Conservation (phyloP, 2,113 vertebrate genomes). For the Stegastes partitus region DNA sequence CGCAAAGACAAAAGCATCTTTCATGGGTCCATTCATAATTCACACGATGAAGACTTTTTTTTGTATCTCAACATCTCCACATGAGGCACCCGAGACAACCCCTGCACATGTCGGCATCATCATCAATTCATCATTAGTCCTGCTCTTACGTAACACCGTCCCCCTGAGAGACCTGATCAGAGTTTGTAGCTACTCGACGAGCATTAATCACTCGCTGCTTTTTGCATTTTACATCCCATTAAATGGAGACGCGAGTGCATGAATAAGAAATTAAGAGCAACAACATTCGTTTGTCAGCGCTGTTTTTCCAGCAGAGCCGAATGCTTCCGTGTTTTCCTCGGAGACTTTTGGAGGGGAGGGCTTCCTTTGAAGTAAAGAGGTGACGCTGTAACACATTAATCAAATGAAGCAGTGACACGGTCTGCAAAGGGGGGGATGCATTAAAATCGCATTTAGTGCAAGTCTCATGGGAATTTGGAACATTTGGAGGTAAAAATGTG, state of each 20-base stretch:
- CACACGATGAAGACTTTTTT: conserved; percentile 12
- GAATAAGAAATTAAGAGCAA: conserved; percentile 47
- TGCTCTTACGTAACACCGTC: conserved; percentile 47
- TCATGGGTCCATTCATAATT: conserved; percentile 40
- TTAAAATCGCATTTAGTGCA: conserved; percentile 27
- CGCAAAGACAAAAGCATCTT: background rate
- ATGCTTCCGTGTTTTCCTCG: conserved; percentile 13
- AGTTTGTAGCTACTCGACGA: conserved; percentile 19
- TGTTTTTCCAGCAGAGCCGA: conserved; percentile 27
- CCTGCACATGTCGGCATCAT: conserved; percentile 1
- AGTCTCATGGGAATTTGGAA: conserved; percentile 14
- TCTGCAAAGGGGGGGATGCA: background rate
- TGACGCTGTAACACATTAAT: conserved; percentile 24
- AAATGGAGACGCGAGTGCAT: conserved; percentile 11
- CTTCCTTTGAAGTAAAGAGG: conserved; percentile 44
- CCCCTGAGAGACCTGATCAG: conserved; percentile 22
- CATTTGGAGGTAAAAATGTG: background rate
- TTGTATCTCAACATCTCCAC: conserved; percentile 17
- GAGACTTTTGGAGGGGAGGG: background rate
- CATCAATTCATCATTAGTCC: conserved; percentile 58
- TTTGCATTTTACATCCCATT: conserved; percentile 52
- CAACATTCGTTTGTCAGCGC: conserved; percentile 49
- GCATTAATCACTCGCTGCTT: conserved; percentile 51
- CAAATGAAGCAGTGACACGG: background rate
- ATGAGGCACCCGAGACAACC: conserved; percentile 20